Evolutionary conservation across 2,888 invertebrate species (phyloP), one percentile per base, ranked within the genome.

Genomic region (Herminia tarsipennalis): DNA sequence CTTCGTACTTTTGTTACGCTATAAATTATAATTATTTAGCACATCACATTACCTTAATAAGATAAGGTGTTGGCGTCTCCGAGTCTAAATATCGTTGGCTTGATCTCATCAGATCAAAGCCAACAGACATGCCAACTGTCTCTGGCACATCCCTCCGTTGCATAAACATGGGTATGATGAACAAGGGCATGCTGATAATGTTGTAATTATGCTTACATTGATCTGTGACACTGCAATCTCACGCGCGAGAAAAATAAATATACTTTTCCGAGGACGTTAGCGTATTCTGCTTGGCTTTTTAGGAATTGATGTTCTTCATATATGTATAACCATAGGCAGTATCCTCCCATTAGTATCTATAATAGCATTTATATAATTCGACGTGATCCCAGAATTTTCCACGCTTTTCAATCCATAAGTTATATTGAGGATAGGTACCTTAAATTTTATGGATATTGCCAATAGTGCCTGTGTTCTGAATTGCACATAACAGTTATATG

Each of bases 41-140:
- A 44, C 50, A 64, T 64, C 52, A 35, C 66, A 60, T 54, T 64
- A 57, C 68, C 68, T 29, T 67, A 56, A 51, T 56, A 63, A 62
- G 62, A 67, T 60, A 55, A 64, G 56, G 62, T 68, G 61, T 80
- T 81, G 87, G 87, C 86, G 86, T 79, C 87, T 78, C 73, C 73
- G 58, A 70, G 88, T 88, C 86, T 85, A 80, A 86, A 85, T 83
- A 85, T 77, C 77, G 81, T 86, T 88, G 88, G 86, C 86, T 70
- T 64, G 66, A 63, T 62, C 57, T 58, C 52, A 33, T 56, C 57
- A 49, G 64, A 59, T 57, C 63, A 64, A 61, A 72, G 86, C 87
- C 87, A 87, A 83, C 38, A 60, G 50, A 56, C 58, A 70, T 81
- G 88, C 87, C 88, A 88, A 83, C 58, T 70, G 71, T 74, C 73